phyloP scores from a whole-genome alignment of 1,140 invertebrate genomes.

The Idris sp. region DNA sequence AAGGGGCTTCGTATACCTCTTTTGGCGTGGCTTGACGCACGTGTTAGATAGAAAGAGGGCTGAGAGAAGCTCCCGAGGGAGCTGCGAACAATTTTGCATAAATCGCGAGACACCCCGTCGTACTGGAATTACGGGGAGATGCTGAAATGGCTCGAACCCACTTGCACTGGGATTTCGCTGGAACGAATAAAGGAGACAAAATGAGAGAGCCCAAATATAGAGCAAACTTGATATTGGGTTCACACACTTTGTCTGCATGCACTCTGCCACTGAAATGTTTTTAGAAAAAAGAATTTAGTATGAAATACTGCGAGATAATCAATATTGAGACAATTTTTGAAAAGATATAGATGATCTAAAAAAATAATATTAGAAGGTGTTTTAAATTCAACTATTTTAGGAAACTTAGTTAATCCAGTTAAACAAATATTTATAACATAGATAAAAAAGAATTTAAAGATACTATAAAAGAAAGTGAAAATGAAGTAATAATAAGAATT shows the following conservation, averaged over 20 bases:
- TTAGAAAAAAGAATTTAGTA: no score
- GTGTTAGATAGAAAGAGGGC: constrained; percentile 72
- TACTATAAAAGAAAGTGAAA: no score
- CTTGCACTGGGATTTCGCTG: constrained; percentile 47
- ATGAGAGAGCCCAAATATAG: constrained; percentile 41
- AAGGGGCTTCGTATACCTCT: constrained; percentile 58
- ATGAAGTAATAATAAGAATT: no score
- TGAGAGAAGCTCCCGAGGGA: constrained; percentile 72
- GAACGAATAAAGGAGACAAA: constrained; percentile 38
- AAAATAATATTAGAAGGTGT: no score
- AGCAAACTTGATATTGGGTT: constrained; percentile 59
- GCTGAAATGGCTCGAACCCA: constrained; percentile 61
- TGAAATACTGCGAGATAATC: no score
- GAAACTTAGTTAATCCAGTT: no score
- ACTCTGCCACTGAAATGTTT: no score
- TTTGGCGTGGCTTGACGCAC: constrained; percentile 65
- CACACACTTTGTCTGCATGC: constrained; percentile 49
- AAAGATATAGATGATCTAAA: no score
- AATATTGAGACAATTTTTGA: no score
- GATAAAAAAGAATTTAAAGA: no score
- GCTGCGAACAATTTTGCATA: constrained; percentile 78
- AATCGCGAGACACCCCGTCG: constrained; percentile 77
- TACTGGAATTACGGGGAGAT: constrained; percentile 62
- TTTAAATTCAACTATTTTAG: no score
- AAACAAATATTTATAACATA: no score